Evolutionary conservation across 2,888 invertebrate genomes (phyloP).

Genomic region (Antitype chi): DNA sequence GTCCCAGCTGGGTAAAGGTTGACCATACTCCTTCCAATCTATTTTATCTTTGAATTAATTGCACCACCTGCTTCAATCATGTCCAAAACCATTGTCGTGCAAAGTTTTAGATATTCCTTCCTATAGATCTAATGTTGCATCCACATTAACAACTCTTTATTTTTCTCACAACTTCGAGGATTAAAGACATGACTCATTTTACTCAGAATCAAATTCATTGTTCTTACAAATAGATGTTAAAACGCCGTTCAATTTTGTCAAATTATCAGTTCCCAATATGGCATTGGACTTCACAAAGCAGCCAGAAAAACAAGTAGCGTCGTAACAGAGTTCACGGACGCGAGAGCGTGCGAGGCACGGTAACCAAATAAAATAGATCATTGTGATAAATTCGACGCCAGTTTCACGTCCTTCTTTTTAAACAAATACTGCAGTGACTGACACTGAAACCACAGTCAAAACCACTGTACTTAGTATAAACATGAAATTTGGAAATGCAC

Average conservation of each 20-base stretch:
- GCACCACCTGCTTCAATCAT: neutral
- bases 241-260: neutral
- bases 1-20: neutral
- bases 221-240: neutral
- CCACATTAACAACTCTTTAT: neutral
- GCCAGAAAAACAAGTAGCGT: conserved; percentile 44
- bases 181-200: neutral
- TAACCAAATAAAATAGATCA: conserved; percentile 49
- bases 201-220: conserved; percentile 2
- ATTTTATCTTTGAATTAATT: neutral
- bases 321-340: conserved; percentile 55
- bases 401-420: neutral
- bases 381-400: conserved; percentile 43
- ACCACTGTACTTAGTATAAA: neutral
- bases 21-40: neutral
- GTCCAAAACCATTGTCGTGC: neutral
- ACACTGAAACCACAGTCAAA: neutral
- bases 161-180: conserved; percentile 7
- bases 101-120: neutral
- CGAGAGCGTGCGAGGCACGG: conserved; percentile 33
- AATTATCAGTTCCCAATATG: conserved; percentile 29
- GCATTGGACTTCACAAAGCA: conserved; percentile 26
- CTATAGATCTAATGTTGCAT: neutral
- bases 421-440: neutral
- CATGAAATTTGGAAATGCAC: neutral